A percentile compares a stretch with the other conserved stretches of the same genome.
Conservation (phyloP, 2,888 invertebrate species). For the Mactromeris polynyma region DNA sequence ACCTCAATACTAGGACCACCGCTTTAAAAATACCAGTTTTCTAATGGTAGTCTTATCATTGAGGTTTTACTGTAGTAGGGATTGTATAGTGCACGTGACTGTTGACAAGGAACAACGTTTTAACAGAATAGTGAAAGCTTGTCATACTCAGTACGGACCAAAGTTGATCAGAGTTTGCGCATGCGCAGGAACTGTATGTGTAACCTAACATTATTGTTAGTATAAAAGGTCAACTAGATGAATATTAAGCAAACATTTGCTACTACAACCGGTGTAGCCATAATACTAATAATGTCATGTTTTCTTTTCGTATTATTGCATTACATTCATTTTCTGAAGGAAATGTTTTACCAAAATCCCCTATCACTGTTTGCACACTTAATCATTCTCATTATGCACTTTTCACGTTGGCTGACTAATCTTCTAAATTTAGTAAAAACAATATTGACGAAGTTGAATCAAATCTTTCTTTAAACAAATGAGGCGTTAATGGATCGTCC, state of each 20-base stretch:
- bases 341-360: neutral
- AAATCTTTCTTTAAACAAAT: neutral
- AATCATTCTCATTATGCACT: neutral
- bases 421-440: neutral
- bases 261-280: neutral
- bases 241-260: neutral
- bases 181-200: too few relatives aligned
- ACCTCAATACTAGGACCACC: too few relatives aligned
- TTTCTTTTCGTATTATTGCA: neutral
- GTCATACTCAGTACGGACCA: too few relatives aligned
- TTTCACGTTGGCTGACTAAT: neutral
- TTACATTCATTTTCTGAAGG: neutral
- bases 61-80: too few relatives aligned
- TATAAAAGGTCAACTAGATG: neutral
- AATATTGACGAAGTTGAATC: neutral
- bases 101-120: too few relatives aligned
- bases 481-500: neutral
- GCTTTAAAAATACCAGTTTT: too few relatives aligned
- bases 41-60: too few relatives aligned
- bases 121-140: too few relatives aligned
- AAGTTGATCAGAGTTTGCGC: too few relatives aligned
- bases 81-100: too few relatives aligned
- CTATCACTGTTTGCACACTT: neutral
- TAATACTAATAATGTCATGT: neutral
- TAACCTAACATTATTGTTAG: too few relatives aligned